Evolutionary conservation across 2,888 invertebrate species (phyloP).

Genomic region (Nephrotoma guestfalica): DNA sequence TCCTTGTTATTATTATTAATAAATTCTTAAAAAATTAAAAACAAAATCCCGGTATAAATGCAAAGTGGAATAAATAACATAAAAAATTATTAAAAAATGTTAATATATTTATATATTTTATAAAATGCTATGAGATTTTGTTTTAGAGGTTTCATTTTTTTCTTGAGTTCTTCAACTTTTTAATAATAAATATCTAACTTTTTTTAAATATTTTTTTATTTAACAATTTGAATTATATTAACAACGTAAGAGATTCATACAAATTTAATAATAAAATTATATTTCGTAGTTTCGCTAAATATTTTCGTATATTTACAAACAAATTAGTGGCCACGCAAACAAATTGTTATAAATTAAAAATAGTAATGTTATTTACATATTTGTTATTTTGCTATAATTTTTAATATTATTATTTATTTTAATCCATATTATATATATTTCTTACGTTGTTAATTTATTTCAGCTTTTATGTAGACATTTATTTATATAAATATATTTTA

Average conservation of each 20-base stretch:
- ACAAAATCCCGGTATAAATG: background rate
- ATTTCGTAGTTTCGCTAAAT: background rate
- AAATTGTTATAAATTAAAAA: background rate
- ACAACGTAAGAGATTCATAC: background rate
- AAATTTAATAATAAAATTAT: background rate
- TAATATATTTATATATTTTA: background rate
- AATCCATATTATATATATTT: slow-evolving; percentile 7
- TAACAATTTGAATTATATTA: background rate
- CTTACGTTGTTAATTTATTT: slow-evolving; percentile 6
- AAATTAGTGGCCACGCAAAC: background rate
- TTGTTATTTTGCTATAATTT: background rate
- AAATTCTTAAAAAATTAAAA: background rate
- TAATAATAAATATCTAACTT: background rate
- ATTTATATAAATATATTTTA: background rate
- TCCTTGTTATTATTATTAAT: background rate
- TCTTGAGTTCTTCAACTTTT: background rate
- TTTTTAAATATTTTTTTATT: background rate
- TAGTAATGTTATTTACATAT: background rate
- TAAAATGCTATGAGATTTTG: background rate
- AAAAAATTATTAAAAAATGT: background rate
- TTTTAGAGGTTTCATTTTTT: background rate
- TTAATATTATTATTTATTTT: background rate
- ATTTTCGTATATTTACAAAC: background rate
- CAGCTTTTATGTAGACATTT: background rate
- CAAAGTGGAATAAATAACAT: background rate